Evolutionary conservation across 1,140 invertebrate genomes (phyloP), one percentile per base, ranked within the genome.

Genomic region (Patella vulgata): DNA sequence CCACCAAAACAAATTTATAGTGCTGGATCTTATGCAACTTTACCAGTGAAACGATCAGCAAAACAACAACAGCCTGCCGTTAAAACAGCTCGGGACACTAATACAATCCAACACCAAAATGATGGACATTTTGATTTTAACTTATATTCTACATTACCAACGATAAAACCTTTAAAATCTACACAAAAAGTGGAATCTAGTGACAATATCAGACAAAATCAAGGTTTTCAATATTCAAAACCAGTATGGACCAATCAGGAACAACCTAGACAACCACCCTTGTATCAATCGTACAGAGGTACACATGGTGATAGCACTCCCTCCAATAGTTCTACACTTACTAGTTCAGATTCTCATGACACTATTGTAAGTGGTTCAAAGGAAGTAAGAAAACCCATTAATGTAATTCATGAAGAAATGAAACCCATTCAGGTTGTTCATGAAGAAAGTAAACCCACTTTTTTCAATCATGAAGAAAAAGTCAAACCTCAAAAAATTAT

Each of bases 81-180:
- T 50, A 8, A 23, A 52, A 36, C 36, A 43, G 31, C 40, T 19
- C 40, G 60, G 11, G 63, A 66, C 27, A 59, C 39, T 25, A 54
- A 66, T 36, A 33, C 33, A 36, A 36, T 36, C 14, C 33, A 36
- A 36, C 53, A 48, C 28, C n/a, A n/a, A n/a, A 51, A 66, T 44
- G 58, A 47, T 48, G 14, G 54, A 51, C 50, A 59, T 39, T 59
- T 54, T 63, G 71, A 70, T 42, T 63, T 54, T 28, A 68, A 68
- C 28, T 48, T 54, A 14, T 71, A 66, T 63, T 71, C 66, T 40
- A 70, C 75, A 23, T 55, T 75, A 3, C 75, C 75, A 19, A 72
- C 71, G 19, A 75, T 78, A n/a, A 75, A 72, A 59, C 73, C 73
- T 42, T 57, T 75, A 1, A 66, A 71, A 36, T 69, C 71, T 42